A percentile compares a stretch with the other conserved stretches of the same genome.
Evolutionary conservation across 2,797 vertebrate genomes (phyloP).

Genomic region (Tadarida brasiliensis): DNA sequence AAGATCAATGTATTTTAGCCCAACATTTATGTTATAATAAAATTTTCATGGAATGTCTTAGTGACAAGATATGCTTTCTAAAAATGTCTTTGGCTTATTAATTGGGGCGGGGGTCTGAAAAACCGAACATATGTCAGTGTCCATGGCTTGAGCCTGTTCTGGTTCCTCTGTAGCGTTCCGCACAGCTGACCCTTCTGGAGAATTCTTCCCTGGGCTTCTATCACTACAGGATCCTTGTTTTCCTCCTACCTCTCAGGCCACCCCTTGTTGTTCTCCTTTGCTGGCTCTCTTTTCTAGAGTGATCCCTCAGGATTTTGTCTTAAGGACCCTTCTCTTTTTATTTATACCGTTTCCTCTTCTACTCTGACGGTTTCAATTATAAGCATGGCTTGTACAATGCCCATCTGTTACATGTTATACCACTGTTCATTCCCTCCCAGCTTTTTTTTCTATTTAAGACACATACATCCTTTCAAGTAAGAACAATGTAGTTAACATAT

Average conservation of each 20-base stretch:
- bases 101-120: neutral
- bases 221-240: neutral
- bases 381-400: neutral
- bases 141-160: neutral
- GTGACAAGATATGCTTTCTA: neutral
- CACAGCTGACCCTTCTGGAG: neutral
- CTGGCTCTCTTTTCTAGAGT: neutral
- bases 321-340: neutral
- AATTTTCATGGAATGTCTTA: slow-evolving; percentile 24
- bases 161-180: neutral
- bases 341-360: neutral
- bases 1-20: neutral
- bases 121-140: neutral
- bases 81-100: slow-evolving; percentile 10
- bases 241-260: neutral
- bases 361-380: neutral
- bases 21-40: neutral
- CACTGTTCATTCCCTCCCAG: neutral
- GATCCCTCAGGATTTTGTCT: neutral
- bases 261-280: neutral
- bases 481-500: neutral
- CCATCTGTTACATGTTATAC: neutral
- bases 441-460: neutral
- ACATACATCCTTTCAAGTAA: neutral
- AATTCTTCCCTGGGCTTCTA: neutral